Base-by-base conservation (phyloP, 1,140 invertebrate species). In the Zeugodacus cucurbitae region DNA sequence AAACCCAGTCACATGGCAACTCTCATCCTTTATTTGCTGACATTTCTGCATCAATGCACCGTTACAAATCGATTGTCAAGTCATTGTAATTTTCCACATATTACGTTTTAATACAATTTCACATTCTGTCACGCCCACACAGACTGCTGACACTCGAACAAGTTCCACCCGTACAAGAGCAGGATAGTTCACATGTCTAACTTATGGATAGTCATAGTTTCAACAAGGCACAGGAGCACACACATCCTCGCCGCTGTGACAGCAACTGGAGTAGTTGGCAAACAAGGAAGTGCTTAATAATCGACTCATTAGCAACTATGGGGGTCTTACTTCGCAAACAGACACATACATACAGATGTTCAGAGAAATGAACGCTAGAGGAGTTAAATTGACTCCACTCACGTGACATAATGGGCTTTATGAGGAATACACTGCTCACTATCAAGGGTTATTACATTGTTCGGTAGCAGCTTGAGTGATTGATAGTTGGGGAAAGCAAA, bases 41-140 rank as follows among this genome's bases (percentile, higher is more conserved):
- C 34, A 37, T 74, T 74, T 74, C 67, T 32, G 34, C 67, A 74
- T 74, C 67, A 74, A 41, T 74, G 67, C 67, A 37, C 67, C 32
- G 67, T 37, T 74, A 74, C 41, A 74, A 74, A 74, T 74, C 67
- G 67, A 37, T 70, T 70, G 67, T 37, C 67, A 70, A 70, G 67
- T 37, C 29, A 34, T 74, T 20, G 48, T 0, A 54, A 74, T 74
- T 74, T 74, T 74, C 34, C 67, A 41, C 67, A 37, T 74, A 74
- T 74, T 74, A 74, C 32, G 34, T 74, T 74, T 74, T 74, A 74
- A 74, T 34, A 41, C 37, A 74, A 37, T 41, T 41, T 34, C 67
- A 74, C 67, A 74, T 74, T 20, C 34, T 74, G 67, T 37, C 67
- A 74, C 34, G 32, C 34, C 32, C 20, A 6, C 20, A 11, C 20